Conservation (phyloP, 2,113 vertebrate genomes). For the Xerus inauris region DNA sequence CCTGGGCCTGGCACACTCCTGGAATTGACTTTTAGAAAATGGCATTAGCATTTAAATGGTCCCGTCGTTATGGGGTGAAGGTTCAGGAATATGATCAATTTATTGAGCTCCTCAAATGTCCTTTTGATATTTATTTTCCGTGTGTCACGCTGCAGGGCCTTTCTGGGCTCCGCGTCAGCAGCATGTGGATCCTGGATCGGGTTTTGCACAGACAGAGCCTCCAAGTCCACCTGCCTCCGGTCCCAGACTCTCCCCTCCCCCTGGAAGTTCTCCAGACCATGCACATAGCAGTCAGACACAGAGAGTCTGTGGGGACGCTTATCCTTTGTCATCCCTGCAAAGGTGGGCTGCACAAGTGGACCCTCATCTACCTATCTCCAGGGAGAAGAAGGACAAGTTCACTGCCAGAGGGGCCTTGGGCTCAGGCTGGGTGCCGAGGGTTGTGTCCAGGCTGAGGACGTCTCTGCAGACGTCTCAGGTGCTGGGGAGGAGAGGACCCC, state of each 20-base stretch:
- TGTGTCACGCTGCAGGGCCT: slow-evolving; percentile 81
- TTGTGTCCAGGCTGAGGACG: no score
- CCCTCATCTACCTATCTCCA: neutral
- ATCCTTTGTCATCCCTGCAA: neutral
- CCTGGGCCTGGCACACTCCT: slow-evolving; percentile 89
- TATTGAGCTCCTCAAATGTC: slow-evolving; percentile 88
- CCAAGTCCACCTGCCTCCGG: neutral
- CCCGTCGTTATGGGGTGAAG: slow-evolving; percentile 87
- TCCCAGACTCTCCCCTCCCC: accelerated
- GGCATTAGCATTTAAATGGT: slow-evolving; percentile 96
- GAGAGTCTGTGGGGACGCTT: accelerated
- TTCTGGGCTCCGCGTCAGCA: slow-evolving; percentile 69
- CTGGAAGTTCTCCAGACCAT: accelerated
- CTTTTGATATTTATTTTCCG: slow-evolving; percentile 83
- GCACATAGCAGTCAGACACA: accelerated
- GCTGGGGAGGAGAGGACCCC: accelerated
- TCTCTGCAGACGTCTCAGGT: accelerated
- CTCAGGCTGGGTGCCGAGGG: neutral
- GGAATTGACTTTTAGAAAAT: slow-evolving; percentile 92
- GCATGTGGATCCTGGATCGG: neutral
- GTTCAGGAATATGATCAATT: slow-evolving; percentile 89
- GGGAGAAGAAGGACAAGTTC: accelerated
- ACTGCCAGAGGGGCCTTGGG: accelerated
- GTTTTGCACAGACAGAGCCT: neutral
- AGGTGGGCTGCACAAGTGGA: accelerated